Evolutionary conservation across 2,888 invertebrate species (phyloP), one percentile per base, ranked within the genome.

Genomic region (Apotomis betuletana): DNA sequence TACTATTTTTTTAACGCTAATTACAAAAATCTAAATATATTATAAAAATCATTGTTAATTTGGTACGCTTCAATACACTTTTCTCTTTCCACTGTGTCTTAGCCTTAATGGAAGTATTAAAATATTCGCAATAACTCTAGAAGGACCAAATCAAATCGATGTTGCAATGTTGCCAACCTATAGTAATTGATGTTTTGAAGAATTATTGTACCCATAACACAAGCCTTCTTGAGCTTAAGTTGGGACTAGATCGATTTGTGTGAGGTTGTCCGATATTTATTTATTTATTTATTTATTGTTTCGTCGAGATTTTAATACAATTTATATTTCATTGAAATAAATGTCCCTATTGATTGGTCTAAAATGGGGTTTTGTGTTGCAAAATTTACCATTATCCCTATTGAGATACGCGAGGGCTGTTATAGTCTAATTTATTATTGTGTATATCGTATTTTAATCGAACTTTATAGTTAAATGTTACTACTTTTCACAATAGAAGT

Each of bases 361-460:
- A 38, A 27, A n/a, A 27, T 10, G 5, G 52, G 52, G 52, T 12
- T 62, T 61, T 51, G 8, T 57, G 10, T 62, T 13, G 36, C 51
- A 9, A 38, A 75, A 73, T 74, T 67, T 74, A 67, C 10, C 67
- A 72, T 51, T 60, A 75, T 75, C 58, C 60, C 75, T 75, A 68
- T 51, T 77, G 74, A 77, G 63, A 75, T 81, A 83, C 80, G 77
- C 76, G 72, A 79, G 77, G 81, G 83, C 82, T 82, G 84, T 82
- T 84, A 81, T 83, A 82, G 77, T 77, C 60, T 73, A 67, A 74
- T 70, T 3, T 70, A 54, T 69, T 64, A 63, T 59, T 60, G 59
- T 59, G 52, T 60, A 60, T 65, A 64, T 51, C 27, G 58, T 70
- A 54, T 59, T 70, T 61, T 49, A 49, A 49, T 49, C 41, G 4